A percentile compares a stretch with the other conserved stretches of the same genome.
phyloP scores from a whole-genome alignment of 2,888 invertebrate species.

The Cryptus viduatorius region DNA sequence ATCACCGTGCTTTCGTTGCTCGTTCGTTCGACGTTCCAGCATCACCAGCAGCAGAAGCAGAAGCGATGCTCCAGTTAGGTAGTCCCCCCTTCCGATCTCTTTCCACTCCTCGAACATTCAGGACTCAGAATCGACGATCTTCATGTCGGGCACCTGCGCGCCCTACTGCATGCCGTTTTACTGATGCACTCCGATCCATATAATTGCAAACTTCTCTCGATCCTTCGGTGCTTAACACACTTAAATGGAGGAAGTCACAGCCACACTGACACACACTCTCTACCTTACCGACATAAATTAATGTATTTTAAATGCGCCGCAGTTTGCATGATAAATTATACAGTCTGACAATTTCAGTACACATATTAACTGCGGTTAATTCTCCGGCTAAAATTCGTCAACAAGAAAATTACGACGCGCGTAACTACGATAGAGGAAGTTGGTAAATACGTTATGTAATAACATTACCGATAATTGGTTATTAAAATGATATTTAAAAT shows the following conservation, averaged over 20 bases:
- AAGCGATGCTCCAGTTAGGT: constrained; percentile 67
- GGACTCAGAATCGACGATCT: constrained; percentile 38
- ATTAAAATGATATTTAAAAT: no score
- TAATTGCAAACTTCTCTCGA: constrained; percentile 41
- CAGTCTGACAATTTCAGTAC: background rate
- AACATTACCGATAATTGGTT: no score
- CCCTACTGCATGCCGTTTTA: constrained; percentile 14
- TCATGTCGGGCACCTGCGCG: constrained; percentile 64
- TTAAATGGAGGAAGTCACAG: constrained; percentile 11
- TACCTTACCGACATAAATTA: constrained; percentile 3
- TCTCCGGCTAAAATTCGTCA: background rate
- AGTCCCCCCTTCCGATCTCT: constrained; percentile 24
- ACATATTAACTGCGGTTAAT: background rate
- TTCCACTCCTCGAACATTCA: constrained; percentile 28
- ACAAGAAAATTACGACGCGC: background rate
- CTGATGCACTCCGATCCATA: constrained; percentile 28
- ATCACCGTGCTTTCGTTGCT: constrained; percentile 64
- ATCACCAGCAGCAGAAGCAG: constrained; percentile 11
- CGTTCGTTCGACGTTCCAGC: constrained; percentile 41
- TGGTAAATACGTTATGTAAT: no score
- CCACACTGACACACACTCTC: background rate
- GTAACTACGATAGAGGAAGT: no score
- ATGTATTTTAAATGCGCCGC: background rate
- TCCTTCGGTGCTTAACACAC: constrained; percentile 13
- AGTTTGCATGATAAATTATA: background rate